Base-by-base conservation (phyloP, 2,888 invertebrate genomes). In the Fragum sueziense region DNA sequence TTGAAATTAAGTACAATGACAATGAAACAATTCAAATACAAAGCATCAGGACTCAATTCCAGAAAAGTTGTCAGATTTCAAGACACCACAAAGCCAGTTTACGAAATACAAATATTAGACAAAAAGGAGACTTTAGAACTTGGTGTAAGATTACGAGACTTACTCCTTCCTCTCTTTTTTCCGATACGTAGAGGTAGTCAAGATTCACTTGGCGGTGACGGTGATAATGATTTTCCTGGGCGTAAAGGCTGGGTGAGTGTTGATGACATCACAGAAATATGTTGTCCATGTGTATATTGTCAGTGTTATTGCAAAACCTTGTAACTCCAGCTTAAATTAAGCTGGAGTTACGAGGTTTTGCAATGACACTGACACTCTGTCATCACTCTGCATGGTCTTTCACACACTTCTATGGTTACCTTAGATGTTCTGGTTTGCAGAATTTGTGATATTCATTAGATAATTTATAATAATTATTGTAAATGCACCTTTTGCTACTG, bases 111-210 rank as follows among this genome's bases (percentile, higher is more conserved):
- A 25, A 65, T 84, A 51, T 33, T 84, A 2, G 69, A 84, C 22
- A 59, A 79, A 52, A 34, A 41, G 11, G 73, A 70, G 27, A 79
- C 81, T 11, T 31, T 75, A 9, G 75, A 59, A 25, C 62, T 84
- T 11, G 76, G 84, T 75, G 81, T 82, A 0, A 69, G 77, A 61
- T 74, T 82, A 59, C 67, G 76, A 17, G 77, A 84, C 27, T 41
- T 84, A n/a, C 27, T 82, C 57, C 61, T 57, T n/a, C 84, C 84
- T 7, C 67, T 87, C 67, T 76, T 77, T 31, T 87, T 87, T 59
- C 83, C 87, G n/a, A 78, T 85, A 37, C 75, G 87, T 67, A 68
- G 79, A 61, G 78, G 74, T 59, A 87, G 86, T 80, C 65, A 74
- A 61, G 75, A 82, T 47, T 54, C 74, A 20, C 14, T 47, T 11